Base-by-base conservation (phyloP, 2,797 vertebrate genomes). In the Streptopelia turtur region DNA sequence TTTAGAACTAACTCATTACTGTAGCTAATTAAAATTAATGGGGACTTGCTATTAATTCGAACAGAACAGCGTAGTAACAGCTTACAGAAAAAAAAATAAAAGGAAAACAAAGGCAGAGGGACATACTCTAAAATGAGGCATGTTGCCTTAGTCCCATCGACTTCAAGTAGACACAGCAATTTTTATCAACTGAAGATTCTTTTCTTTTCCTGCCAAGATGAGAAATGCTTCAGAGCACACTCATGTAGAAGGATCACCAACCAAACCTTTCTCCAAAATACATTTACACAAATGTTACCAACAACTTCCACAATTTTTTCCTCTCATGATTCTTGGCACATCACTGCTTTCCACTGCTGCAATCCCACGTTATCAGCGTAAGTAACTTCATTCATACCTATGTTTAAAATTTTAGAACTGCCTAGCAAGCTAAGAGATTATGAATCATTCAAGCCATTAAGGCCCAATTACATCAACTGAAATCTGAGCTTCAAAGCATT, bases 21-120 rank as follows among this genome's bases (percentile, higher is more conserved):
- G 80, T 4, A 74, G 39, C 23, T 95, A 93, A 97, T 95, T 92
- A 91, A 96, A 96, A 94, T 93, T 88, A 95, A 89, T 83, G 31
- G 41, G 0, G 59, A 83, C 61, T 96, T 88, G 77, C 64, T 56
- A 88, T 72, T 80, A 85, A 83, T 91, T 95, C 59, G 63, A 92
- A 83, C 31, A 90, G 55, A 89, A 88, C n/a, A 69, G 13, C 39
- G 52, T 27, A 89, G 37, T 75, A 91, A 81, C 49, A 56, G 33
- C 30, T 83, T 69, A 76, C 20, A 77, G 39, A 2, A 13, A n/a
- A 31, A 49, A 49, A 31, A 27, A 33, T 39, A 45, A 17, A 33
- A 35, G 57, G 74, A 57, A 76, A 45, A 45, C 43, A 20, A 60
- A 31, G 21, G 65, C 66, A 49, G 87, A 66, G 41, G 25, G 28